Evolutionary conservation across 2,888 invertebrate genomes (phyloP), one percentile per base, ranked within the genome.

Genomic region (Drosophila diplacantha): DNA sequence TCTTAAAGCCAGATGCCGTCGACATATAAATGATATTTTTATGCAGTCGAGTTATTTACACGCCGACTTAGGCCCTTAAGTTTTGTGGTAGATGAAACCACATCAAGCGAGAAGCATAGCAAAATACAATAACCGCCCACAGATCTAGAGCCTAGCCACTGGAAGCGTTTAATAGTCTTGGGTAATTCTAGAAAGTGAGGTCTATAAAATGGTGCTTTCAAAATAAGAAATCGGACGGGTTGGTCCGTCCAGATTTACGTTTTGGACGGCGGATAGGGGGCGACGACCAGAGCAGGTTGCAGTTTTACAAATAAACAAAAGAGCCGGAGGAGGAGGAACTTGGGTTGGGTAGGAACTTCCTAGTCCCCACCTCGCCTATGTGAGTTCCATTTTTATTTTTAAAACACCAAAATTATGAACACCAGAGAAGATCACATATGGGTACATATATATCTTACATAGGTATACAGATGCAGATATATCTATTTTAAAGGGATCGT

Each of bases 91-190:
- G 39, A 41, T 62, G 58, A 54, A 54, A 71, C 79, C 76, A 67
- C 72, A 75, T 61, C 60, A 61, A 61, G 41, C 61, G 49, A 58
- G 65, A 46, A 43, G 35, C 43, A n/a, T 24, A 24, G 63, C 64
- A 69, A 69, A 58, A 35, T 38, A 78, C 74, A 81, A 75, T 63
- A 75, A 72, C 66, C 73, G 75, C 76, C 81, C 75, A 75, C 77
- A 71, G 24, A 54, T 61, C 66, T 49, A 38, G n/a, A 64, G 74
- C 60, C 69, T 66, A 53, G 38, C 26, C 39, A 69, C 64, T 34
- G 34, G 34, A n/a, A 34, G n/a, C n/a, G 62, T 76, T 76, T 68
- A 80, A 77, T 77, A 69, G 78, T 39, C 64, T 72, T 49, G 51
- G 46, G 64, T 72, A 81, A 75, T 75, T 62, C 71, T 75, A 78